A percentile compares a stretch with the other conserved stretches of the same genome.
Conservation (phyloP, 2,113 vertebrate genomes). For the Lophius piscatorius region DNA sequence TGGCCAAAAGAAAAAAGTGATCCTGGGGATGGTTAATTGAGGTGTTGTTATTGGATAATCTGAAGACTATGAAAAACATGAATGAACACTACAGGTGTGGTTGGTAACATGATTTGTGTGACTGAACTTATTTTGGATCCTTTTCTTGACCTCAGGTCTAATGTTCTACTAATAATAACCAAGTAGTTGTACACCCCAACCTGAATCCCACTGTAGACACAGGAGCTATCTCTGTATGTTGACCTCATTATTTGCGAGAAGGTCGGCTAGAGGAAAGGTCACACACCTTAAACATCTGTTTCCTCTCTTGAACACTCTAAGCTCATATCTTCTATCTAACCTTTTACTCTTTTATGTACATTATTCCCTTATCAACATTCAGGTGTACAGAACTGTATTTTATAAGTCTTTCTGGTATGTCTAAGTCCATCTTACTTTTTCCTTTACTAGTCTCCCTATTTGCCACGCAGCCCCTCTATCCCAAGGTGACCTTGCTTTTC, state of each 20-base stretch:
- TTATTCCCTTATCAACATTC: slow-evolving; percentile 64
- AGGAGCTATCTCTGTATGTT: slow-evolving; percentile 34
- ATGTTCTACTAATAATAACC: too few species aligned
- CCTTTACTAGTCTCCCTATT: slow-evolving; percentile 48
- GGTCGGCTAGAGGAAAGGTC: slow-evolving; percentile 50
- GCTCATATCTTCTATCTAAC: slow-evolving; percentile 53
- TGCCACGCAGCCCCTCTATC: slow-evolving; percentile 60
- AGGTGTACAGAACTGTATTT: slow-evolving; percentile 54
- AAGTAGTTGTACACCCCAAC: too few species aligned
- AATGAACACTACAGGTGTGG: too few species aligned
- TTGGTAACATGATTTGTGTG: too few species aligned
- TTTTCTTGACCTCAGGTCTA: too few species aligned
- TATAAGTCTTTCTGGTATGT: slow-evolving; percentile 57
- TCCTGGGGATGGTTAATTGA: too few species aligned
- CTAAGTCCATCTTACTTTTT: slow-evolving; percentile 62
- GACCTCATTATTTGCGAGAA: slow-evolving; percentile 60
- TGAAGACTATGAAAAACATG: too few species aligned
- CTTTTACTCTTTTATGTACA: slow-evolving; percentile 60
- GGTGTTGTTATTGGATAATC: too few species aligned
- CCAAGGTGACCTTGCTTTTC: slow-evolving; percentile 78
- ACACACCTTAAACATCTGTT: slow-evolving; percentile 50
- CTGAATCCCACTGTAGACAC: background rate
- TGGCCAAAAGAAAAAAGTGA: too few species aligned
- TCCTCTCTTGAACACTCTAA: slow-evolving; percentile 39
- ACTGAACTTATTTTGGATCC: too few species aligned